phyloP scores from a whole-genome alignment of 2,797 vertebrate species.

The Spinibarbus caldwelli region DNA sequence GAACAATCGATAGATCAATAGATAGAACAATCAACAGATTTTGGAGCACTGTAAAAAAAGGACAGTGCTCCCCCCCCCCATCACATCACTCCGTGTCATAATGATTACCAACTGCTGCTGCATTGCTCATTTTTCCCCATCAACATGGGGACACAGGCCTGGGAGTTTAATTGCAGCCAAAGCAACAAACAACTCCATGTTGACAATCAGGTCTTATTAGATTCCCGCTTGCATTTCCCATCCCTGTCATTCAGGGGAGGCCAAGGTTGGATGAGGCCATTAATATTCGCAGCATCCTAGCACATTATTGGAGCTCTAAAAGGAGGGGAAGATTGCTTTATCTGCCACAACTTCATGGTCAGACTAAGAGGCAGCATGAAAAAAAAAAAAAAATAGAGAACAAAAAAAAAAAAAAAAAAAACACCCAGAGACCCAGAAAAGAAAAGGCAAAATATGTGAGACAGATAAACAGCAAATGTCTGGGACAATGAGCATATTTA shows the following conservation, averaged over 20 bases:
- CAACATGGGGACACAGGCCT: conserved; percentile 40
- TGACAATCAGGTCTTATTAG: conserved; percentile 73
- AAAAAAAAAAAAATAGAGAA: neutral
- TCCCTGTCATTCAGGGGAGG: conserved; percentile 62
- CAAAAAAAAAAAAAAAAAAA: neutral
- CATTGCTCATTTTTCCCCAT: conserved; percentile 50
- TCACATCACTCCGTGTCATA: conserved; percentile 53
- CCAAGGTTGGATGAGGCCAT: conserved; percentile 67
- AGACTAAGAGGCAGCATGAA: neutral
- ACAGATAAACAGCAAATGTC: neutral
- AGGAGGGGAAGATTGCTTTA: conserved; percentile 54
- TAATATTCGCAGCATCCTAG: conserved; percentile 68
- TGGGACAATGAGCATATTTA: neutral
- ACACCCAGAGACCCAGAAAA: neutral
- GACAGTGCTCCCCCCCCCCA: neutral
- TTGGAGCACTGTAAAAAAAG: neutral
- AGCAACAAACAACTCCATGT: conserved; percentile 64
- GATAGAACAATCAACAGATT: neutral
- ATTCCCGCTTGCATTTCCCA: conserved; percentile 67
- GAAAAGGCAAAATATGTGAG: neutral
- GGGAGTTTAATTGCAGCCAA: conserved; percentile 67
- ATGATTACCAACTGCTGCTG: conserved; percentile 60
- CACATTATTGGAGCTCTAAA: conserved; percentile 59
- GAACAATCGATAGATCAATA: neutral
- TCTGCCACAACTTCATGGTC: conserved; percentile 58